These are phyloP conservation scores for Aleiodes testaceus DNA, from an alignment of 2,888 invertebrate genomes.

Conservation along the genomic window DNA sequence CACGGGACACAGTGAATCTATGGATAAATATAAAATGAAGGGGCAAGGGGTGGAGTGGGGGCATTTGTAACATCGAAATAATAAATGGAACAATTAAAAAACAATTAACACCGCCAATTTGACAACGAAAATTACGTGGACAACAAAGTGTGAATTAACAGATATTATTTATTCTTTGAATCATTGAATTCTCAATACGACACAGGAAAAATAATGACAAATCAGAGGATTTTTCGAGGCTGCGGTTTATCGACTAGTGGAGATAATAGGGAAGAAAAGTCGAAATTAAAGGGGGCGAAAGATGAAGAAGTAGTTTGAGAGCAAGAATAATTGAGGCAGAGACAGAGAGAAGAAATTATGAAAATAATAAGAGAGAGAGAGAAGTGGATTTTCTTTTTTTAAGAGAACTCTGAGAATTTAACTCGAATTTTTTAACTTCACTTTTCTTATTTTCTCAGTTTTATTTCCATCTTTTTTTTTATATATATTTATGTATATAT, in stretches of 20 bases:
- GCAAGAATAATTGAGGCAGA: constrained; percentile 37
- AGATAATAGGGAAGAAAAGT: constrained; percentile 31
- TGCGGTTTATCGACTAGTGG: constrained; percentile 35
- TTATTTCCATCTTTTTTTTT: constrained; percentile 18
- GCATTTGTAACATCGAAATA: constrained; percentile 11
- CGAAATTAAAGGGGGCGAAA: background rate
- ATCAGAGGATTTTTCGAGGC: background rate
- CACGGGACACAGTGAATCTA: constrained; percentile 40
- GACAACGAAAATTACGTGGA: constrained; percentile 32
- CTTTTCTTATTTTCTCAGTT: constrained; percentile 13
- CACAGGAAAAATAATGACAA: background rate
- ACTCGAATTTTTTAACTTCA: constrained; percentile 26
- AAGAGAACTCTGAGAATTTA: constrained; percentile 35
- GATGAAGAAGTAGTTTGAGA: constrained; percentile 32
- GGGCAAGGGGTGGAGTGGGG: constrained; percentile 21
- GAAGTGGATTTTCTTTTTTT: constrained; percentile 12
- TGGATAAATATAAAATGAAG: constrained; percentile 30
- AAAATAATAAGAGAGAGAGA: background rate
- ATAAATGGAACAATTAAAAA: constrained; percentile 18
- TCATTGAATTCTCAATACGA: background rate
- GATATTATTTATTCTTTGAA: background rate
- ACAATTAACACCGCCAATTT: constrained; percentile 31
- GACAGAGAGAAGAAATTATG: constrained; percentile 8
- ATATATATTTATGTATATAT: constrained; percentile 22
- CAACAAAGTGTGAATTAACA: background rate